Conservation (phyloP, 2,888 invertebrate genomes). For the Rhyacophila evoluta region DNA sequence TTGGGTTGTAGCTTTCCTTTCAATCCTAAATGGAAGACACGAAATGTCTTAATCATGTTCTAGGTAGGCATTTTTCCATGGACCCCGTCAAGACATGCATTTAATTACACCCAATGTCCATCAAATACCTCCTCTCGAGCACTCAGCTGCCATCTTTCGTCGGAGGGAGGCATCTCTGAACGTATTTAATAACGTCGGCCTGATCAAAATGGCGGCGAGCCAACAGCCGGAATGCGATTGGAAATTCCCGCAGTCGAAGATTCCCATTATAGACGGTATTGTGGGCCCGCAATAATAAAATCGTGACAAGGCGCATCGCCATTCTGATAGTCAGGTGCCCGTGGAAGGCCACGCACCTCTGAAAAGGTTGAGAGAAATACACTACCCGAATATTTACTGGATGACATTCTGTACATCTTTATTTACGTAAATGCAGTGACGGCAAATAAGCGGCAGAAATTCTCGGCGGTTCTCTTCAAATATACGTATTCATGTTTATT, state of each 20-base stretch:
- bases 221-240: conserved; percentile 40
- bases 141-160: background rate
- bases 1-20: no score
- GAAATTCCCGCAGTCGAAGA: conserved; percentile 37
- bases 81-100: background rate
- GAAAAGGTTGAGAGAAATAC: background rate
- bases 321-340: background rate
- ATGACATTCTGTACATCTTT: background rate
- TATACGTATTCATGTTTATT: no score
- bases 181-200: background rate
- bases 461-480: no score
- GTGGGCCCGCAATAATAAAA: conserved; percentile 41
- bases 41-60: no score
- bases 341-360: background rate
- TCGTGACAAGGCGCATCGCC: background rate
- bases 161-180: conserved; percentile 9
- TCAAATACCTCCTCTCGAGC: conserved; percentile 1
- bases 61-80: no score
- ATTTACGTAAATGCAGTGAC: no score
- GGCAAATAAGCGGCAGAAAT: no score
- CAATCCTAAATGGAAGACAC: no score
- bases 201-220: conserved; percentile 25
- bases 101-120: background rate
- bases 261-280: conserved; percentile 3
- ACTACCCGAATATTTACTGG: no score